Conservation (phyloP, 2,113 vertebrate genomes). For the Mesocricetus auratus region DNA sequence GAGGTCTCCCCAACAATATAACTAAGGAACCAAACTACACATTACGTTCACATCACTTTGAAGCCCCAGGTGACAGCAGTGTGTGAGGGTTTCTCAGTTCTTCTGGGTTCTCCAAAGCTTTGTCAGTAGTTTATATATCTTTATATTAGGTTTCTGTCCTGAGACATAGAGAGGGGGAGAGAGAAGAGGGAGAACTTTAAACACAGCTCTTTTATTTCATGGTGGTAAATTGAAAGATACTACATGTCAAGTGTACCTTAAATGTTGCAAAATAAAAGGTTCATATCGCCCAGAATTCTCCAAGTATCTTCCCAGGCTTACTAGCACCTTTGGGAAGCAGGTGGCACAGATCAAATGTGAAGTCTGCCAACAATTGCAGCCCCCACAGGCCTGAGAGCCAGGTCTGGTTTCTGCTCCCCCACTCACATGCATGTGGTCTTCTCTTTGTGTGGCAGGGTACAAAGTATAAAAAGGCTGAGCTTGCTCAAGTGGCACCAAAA, state of each 20-base stretch:
- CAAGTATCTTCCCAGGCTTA: background rate
- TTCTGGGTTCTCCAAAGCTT: background rate
- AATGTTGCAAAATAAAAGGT: background rate
- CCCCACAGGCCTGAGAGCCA: background rate
- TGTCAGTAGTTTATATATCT: background rate
- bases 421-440: background rate
- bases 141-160: conserved; percentile 2
- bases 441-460: background rate
- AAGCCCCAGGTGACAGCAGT: background rate
- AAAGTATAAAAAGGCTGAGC: background rate
- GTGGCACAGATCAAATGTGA: fast-evolving
- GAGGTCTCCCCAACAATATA: background rate
- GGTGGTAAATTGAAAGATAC: background rate
- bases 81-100: background rate
- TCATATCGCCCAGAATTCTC: background rate
- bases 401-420: background rate
- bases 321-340: background rate
- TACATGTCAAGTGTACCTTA: background rate
- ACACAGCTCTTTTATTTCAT: background rate
- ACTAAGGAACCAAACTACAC: background rate
- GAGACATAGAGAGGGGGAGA: background rate
- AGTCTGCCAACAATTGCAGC: fast-evolving
- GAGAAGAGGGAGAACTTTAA: background rate
- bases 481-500: background rate
- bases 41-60: background rate